Evolutionary conservation across 2,888 invertebrate species (phyloP).

Genomic region (Rhimphoctona megacephalus): DNA sequence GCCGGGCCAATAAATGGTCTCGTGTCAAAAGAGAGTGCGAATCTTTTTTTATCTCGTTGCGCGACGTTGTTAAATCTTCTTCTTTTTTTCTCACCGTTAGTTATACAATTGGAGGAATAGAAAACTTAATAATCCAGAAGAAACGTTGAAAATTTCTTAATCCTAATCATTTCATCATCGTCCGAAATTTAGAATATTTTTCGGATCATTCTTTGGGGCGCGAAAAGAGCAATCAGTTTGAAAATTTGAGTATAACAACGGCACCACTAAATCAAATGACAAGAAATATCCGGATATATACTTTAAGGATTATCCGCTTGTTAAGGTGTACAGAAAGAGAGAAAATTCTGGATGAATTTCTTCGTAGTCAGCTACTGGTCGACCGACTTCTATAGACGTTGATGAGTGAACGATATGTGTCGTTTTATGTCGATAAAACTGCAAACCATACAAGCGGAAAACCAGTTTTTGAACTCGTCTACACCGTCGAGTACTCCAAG

Average conservation of each 20-base stretch:
- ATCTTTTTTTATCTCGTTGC: slow-evolving; percentile 1
- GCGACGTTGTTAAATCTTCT: background rate
- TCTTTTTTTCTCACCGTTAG: no score
- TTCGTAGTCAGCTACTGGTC: slow-evolving; percentile 66
- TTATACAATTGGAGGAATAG: background rate
- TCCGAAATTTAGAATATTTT: no score
- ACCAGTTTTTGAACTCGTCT: slow-evolving; percentile 51
- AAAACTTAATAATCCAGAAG: background rate
- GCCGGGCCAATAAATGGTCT: slow-evolving; percentile 13
- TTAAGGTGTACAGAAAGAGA: background rate
- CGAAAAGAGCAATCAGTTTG: no score
- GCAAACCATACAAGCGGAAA: slow-evolving; percentile 22
- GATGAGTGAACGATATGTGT: slow-evolving; percentile 51
- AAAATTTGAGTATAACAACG: no score
- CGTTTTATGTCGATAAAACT: background rate
- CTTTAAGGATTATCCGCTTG: slow-evolving; percentile 38
- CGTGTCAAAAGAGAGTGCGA: background rate
- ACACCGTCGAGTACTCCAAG: slow-evolving; percentile 12
- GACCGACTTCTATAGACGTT: slow-evolving; percentile 68
- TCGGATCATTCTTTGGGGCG: no score
- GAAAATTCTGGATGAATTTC: slow-evolving; percentile 41
- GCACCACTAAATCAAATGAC: background rate
- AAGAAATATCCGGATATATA: slow-evolving; percentile 51
- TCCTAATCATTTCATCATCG: no score
- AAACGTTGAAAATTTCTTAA: background rate